Percentiles rank a stretch among this genome's conserved stretches.
phyloP scores from a whole-genome alignment of 2,888 invertebrate species.

The Euplexia lucipara region DNA sequence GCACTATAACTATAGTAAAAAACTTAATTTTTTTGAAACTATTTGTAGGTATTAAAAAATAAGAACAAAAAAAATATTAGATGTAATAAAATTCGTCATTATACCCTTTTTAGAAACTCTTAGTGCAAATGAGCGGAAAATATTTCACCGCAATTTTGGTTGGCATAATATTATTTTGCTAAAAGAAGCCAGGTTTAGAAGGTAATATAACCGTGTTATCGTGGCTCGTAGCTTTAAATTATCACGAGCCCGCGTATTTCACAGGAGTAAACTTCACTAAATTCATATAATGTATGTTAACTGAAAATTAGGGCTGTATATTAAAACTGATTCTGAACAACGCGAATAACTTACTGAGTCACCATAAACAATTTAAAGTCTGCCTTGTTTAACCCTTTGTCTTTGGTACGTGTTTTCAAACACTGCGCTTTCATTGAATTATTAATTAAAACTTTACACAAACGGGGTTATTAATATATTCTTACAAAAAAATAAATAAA shows the following conservation, averaged over 20 bases:
- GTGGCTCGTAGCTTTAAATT: slow-evolving; percentile 44
- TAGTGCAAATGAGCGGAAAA: slow-evolving; percentile 21
- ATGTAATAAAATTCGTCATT: too few relatives aligned
- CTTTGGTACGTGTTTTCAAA: slow-evolving; percentile 52
- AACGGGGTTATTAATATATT: slow-evolving; percentile 52
- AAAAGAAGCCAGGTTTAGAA: slow-evolving; percentile 28
- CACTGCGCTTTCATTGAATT: slow-evolving; percentile 47
- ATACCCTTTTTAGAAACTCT: too few relatives aligned
- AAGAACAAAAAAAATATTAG: too few relatives aligned
- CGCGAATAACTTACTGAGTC: slow-evolving; percentile 22
- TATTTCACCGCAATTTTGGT: slow-evolving; percentile 23
- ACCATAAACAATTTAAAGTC: slow-evolving; percentile 35
- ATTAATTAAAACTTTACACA: slow-evolving; percentile 54
- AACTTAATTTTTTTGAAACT: too few relatives aligned
- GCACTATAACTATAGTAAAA: too few relatives aligned
- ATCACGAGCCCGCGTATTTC: slow-evolving; percentile 36
- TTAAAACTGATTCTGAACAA: slow-evolving; percentile 37
- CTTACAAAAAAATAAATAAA: slow-evolving; percentile 53
- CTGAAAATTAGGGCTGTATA: slow-evolving; percentile 52
- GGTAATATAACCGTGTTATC: slow-evolving; percentile 46
- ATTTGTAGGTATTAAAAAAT: too few relatives aligned
- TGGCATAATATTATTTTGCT: slow-evolving; percentile 48
- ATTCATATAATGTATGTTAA: slow-evolving; percentile 52
- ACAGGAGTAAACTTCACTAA: slow-evolving; percentile 48
- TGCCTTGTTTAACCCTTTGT: slow-evolving; percentile 49